Conservation (phyloP, 2,888 invertebrate species). For the Pilophorus perplexus region DNA sequence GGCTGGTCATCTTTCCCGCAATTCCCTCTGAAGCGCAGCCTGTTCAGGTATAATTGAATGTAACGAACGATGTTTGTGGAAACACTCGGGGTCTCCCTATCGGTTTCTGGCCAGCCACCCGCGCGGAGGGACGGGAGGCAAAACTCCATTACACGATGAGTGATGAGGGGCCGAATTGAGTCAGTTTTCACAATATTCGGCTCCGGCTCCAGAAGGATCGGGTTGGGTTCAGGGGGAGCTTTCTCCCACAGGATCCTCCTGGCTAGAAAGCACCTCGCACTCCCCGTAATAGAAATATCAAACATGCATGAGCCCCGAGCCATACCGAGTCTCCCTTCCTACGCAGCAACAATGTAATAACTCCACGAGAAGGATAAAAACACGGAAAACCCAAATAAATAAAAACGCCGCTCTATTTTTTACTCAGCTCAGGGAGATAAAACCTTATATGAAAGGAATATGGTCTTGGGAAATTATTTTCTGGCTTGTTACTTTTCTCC, state of each 20-base stretch:
- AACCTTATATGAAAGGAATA: no score
- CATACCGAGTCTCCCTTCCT: conserved; percentile 1
- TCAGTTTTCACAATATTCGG: conserved; percentile 1
- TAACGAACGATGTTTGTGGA: no score
- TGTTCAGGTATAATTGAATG: no score
- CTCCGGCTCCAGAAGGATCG: no score
- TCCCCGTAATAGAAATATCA: conserved; percentile 40
- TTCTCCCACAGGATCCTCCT: background rate
- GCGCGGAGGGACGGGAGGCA: background rate
- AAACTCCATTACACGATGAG: conserved; percentile 28
- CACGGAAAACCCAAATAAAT: background rate
- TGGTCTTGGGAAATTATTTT: no score
- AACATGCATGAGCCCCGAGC: conserved; percentile 36
- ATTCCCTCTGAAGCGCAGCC: no score
- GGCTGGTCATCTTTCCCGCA: no score
- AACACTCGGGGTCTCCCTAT: no score
- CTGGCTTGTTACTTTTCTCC: no score
- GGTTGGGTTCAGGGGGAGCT: no score
- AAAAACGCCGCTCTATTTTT: background rate
- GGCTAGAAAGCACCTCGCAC: conserved; percentile 21
- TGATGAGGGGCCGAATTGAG: conserved; percentile 28
- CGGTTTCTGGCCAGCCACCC: no score
- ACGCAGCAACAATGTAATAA: conserved; percentile 31
- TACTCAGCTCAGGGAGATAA: background rate
- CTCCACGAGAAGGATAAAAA: background rate